phyloP scores from a whole-genome alignment of 2,113 vertebrate species.

The Nibea albiflora region DNA sequence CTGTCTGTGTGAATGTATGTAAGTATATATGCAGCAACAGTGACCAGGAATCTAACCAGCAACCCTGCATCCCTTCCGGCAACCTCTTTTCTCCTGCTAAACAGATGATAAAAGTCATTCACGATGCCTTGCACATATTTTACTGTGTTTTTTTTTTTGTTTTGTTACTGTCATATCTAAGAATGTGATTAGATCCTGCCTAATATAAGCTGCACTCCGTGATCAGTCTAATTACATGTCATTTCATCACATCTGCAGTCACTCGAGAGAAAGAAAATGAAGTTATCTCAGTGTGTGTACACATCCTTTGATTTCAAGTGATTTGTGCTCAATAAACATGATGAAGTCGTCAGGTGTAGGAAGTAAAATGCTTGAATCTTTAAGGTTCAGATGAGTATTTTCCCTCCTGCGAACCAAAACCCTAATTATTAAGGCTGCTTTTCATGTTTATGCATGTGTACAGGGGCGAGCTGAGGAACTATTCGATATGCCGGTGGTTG shows the following conservation, averaged over 20 bases:
- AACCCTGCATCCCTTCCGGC: neutral
- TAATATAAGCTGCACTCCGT: neutral
- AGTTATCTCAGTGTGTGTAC: neutral
- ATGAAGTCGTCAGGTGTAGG: constrained; percentile 17
- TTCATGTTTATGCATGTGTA: neutral
- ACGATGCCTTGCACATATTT: neutral
- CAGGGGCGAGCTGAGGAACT: constrained; percentile 12
- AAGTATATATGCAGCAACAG: neutral
- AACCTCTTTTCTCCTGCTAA: neutral
- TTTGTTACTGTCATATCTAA: neutral
- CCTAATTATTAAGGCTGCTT: neutral
- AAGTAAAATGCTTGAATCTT: neutral
- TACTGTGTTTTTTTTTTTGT: neutral
- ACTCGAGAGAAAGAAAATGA: neutral
- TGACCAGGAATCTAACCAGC: neutral
- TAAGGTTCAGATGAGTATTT: constrained; percentile 5
- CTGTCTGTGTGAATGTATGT: neutral
- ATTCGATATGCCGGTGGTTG: neutral
- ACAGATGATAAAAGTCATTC: neutral
- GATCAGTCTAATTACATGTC: constrained; percentile 10
- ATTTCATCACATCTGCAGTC: constrained; percentile 27
- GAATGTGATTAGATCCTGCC: neutral
- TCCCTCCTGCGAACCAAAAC: constrained; percentile 1
- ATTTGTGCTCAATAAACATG: neutral
- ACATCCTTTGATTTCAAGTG: neutral